phyloP scores from a whole-genome alignment of 1,140 invertebrate genomes.

The Piezodorus guildinii region DNA sequence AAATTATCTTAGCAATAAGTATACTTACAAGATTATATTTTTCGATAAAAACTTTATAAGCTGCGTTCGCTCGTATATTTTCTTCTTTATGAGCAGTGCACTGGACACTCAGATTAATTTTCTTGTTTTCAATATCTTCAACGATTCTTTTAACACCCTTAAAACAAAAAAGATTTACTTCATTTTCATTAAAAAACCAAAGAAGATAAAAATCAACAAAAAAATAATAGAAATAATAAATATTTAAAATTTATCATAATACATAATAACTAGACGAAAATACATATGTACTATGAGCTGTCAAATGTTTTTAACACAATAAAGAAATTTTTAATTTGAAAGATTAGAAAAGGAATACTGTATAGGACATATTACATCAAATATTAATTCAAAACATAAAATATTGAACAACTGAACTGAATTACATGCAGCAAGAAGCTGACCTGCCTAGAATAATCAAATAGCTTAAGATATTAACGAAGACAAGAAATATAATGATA shows the following conservation, averaged over 20 bases:
- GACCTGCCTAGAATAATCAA: too few relatives aligned
- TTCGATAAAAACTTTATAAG: conserved; percentile 54
- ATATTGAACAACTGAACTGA: too few relatives aligned
- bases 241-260: not conserved
- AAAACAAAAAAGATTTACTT: conserved; percentile 13
- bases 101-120: conserved; percentile 49
- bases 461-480: too few relatives aligned
- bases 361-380: too few relatives aligned
- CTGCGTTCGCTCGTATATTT: conserved; percentile 52
- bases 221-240: not conserved
- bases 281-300: not conserved
- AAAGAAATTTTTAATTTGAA: too few relatives aligned
- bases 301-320: too few relatives aligned
- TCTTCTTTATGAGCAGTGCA: conserved; percentile 61
- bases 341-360: too few relatives aligned
- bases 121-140: conserved; percentile 62
- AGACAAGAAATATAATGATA: too few relatives aligned
- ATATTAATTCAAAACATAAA: too few relatives aligned
- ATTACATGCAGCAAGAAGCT: too few relatives aligned
- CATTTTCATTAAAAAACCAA: not conserved
- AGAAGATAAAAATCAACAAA: conserved; percentile 6
- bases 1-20: not conserved
- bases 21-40: conserved; percentile 51
- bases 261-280: not conserved
- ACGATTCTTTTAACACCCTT: conserved; percentile 51